These are phyloP conservation scores for Dioctria rufipes DNA, from an alignment of 2,888 invertebrate species.

Conservation along the genomic window DNA sequence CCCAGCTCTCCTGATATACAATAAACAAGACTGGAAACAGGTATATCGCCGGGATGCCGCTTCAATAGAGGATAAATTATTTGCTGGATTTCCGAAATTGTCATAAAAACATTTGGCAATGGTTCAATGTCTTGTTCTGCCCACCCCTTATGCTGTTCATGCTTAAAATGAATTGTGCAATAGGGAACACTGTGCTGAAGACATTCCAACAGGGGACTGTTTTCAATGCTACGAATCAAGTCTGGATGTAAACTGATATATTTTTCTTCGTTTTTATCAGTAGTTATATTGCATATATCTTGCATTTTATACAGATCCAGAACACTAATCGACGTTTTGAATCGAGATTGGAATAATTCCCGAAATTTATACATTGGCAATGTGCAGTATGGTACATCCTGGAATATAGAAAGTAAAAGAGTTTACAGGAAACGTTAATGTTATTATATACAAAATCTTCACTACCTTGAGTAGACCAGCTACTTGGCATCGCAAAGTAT, in stretches of 20 bases:
- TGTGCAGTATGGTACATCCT: slow-evolving; percentile 83
- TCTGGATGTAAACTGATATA: slow-evolving; percentile 80
- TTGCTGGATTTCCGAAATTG: slow-evolving; percentile 68
- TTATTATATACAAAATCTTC: neutral
- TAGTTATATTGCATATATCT: slow-evolving; percentile 83
- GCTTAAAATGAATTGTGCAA: slow-evolving; percentile 76
- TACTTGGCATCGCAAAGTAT: slow-evolving; percentile 79
- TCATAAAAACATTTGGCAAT: slow-evolving; percentile 74
- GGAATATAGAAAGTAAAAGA: slow-evolving; percentile 30
- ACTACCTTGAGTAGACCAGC: slow-evolving; percentile 77
- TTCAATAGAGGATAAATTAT: slow-evolving; percentile 69
- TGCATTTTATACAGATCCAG: slow-evolving; percentile 81
- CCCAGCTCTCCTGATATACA: slow-evolving; percentile 69
- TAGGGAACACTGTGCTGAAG: slow-evolving; percentile 74
- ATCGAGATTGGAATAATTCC: slow-evolving; percentile 86
- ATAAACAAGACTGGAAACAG: slow-evolving; percentile 69
- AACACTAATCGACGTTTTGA: slow-evolving; percentile 80
- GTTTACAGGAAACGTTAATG: neutral
- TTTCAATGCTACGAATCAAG: slow-evolving; percentile 74
- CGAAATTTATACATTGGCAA: slow-evolving; percentile 87
- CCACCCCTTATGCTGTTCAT: slow-evolving; percentile 80
- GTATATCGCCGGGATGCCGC: slow-evolving; percentile 69
- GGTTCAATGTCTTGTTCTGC: slow-evolving; percentile 82
- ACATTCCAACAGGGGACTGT: slow-evolving; percentile 71
- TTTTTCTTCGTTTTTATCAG: slow-evolving; percentile 80